Evolutionary conservation across 2,113 vertebrate species (phyloP).

Genomic region (Anoura caudifer): DNA sequence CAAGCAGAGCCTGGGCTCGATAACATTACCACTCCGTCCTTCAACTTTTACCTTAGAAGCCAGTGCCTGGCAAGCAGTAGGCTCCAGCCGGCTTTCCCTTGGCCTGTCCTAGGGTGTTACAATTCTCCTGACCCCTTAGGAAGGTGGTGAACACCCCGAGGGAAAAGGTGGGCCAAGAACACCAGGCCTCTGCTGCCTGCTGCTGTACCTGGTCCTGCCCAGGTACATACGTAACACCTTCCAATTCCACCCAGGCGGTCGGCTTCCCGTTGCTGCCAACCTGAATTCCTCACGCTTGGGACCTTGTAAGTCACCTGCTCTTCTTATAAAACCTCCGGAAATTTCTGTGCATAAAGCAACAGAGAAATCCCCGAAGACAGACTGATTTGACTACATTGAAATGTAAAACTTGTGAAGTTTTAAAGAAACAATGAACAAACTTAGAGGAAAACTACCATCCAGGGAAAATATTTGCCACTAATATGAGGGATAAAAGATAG

Average conservation of each 20-base stretch:
- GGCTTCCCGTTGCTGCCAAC: background rate
- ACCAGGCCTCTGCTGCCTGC: rapidly evolving
- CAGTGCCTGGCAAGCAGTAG: background rate
- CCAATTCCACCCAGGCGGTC: background rate
- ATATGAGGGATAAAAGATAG: background rate
- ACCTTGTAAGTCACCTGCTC: background rate
- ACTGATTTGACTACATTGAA: background rate
- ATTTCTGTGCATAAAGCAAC: background rate
- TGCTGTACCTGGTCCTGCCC: rapidly evolving
- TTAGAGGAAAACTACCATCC: background rate
- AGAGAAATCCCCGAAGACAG: background rate
- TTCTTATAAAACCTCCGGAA: background rate
- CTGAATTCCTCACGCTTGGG: background rate
- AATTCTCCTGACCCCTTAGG: background rate
- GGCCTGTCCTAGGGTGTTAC: too few species aligned
- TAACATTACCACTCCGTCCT: background rate
- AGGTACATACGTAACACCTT: rapidly evolving
- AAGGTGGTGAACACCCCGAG: background rate
- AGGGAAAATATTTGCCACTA: background rate
- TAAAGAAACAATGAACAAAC: background rate
- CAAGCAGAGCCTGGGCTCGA: background rate
- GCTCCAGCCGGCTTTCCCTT: background rate
- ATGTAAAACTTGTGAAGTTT: background rate
- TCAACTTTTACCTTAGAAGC: background rate
- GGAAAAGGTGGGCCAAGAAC: background rate